phyloP scores from a whole-genome alignment of 1,140 invertebrate species.

The Caenorhabditis tropicalis region DNA sequence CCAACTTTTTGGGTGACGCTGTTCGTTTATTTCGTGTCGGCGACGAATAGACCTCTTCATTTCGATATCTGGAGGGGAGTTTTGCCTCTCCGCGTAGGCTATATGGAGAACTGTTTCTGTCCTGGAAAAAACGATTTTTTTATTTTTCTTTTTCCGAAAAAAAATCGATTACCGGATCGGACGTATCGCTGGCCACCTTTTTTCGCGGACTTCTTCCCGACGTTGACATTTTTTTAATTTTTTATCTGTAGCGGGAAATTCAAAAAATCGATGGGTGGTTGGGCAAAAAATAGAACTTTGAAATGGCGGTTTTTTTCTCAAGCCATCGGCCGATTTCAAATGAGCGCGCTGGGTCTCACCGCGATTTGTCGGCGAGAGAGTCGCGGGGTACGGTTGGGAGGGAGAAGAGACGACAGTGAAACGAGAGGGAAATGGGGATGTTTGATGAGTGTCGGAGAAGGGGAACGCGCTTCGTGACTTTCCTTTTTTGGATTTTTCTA shows the following conservation, averaged over 20 bases:
- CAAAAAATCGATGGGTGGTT: background rate
- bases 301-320: conserved; percentile 28
- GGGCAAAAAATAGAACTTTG: conserved; percentile 21
- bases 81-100: conserved; percentile 36
- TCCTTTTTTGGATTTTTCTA: background rate
- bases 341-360: background rate
- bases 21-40: conserved; percentile 4
- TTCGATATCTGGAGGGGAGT: conserved; percentile 46
- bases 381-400: background rate
- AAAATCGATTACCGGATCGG: background rate
- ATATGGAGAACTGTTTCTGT: conserved; percentile 32
- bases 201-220: conserved; percentile 7
- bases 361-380: background rate
- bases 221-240: conserved; percentile 16
- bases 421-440: background rate
- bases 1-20: conserved; percentile 79
- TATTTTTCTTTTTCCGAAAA: background rate
- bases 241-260: too few relatives aligned
- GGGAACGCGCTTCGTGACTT: background rate
- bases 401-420: background rate
- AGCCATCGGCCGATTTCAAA: background rate
- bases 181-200: conserved; percentile 6
- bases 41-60: conserved; percentile 11
- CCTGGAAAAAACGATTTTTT: background rate
- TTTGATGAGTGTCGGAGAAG: background rate